Base-by-base conservation (phyloP, 1,140 invertebrate species). In the Hestina assimilis region DNA sequence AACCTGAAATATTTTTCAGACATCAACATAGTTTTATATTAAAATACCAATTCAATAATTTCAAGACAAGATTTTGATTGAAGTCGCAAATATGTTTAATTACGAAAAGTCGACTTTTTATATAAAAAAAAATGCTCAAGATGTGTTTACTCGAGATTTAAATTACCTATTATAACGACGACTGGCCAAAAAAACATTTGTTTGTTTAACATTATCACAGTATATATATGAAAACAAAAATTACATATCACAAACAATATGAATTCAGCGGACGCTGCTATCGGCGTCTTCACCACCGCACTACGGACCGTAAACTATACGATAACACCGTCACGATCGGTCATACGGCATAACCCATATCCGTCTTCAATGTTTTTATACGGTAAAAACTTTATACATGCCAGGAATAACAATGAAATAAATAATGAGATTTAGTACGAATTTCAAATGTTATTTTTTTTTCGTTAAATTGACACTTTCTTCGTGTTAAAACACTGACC, bases 1-100 rank as follows among this genome's bases (percentile, higher is more conserved):
- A 33, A 57, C 57, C 72, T 79, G 61, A 55, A 74, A 79, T 14
- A 21, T 47, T 24, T 40, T 21, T 40, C 33, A 6, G 24, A 15
- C 19, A 29, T 4, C 7, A n/a, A 28, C 7, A n/a, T 28, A 28
- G 24, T 28, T 28, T n/a, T 2, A 28, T 28, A 9, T n/a, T n/a
- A n/a, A n/a, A n/a, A n/a, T n/a, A n/a, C n/a, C n/a, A n/a, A n/a
- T n/a, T n/a, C n/a, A n/a, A n/a, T n/a, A n/a, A n/a, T n/a, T n/a
- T n/a, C n/a, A n/a, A n/a, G n/a, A n/a, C n/a, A n/a, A n/a, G n/a
- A n/a, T n/a, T n/a, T n/a, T n/a, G n/a, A n/a, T n/a, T n/a, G n/a
- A n/a, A n/a, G n/a, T n/a, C n/a, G n/a, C n/a, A n/a, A n/a, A n/a
- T n/a, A n/a, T n/a, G n/a, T n/a, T n/a, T n/a, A n/a, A n/a, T n/a